These are phyloP conservation scores for Cranoglanis bouderius DNA, from an alignment of 2,113 vertebrate genomes.

Conservation along the genomic window DNA sequence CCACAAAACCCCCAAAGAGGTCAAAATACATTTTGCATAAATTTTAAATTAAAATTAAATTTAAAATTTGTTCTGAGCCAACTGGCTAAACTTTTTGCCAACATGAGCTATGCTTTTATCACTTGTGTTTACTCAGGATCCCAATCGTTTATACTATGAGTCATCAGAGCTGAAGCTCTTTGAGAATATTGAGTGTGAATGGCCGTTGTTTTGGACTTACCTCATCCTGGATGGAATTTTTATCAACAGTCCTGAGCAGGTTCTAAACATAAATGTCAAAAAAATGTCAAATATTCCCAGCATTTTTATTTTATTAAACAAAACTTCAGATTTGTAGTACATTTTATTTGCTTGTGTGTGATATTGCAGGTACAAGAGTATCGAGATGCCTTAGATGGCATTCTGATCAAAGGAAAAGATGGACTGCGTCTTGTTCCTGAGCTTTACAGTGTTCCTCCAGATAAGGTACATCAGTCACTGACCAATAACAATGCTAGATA, in stretches of 20 bases:
- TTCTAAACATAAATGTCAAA: conserved; percentile 48
- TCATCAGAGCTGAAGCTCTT: conserved; percentile 94
- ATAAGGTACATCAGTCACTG: conserved; percentile 71
- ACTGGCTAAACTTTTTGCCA: background rate
- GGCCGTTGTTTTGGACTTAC: conserved; percentile 97
- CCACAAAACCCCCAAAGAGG: conserved; percentile 93
- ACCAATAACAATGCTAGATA: background rate
- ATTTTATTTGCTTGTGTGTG: background rate
- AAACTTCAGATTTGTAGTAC: background rate
- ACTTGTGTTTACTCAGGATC: conserved; percentile 74
- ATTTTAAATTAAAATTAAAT: background rate
- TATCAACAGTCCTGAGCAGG: conserved; percentile 87
- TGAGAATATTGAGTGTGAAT: conserved; percentile 97
- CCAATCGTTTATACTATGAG: conserved; percentile 87
- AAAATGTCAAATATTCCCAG: background rate
- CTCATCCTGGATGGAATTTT: conserved; percentile 95
- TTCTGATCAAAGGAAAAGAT: conserved; percentile 89
- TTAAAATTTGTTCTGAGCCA: background rate
- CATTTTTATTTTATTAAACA: background rate
- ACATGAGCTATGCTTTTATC: background rate
- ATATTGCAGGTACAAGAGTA: conserved; percentile 88
- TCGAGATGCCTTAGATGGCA: conserved; percentile 86
- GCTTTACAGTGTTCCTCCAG: conserved; percentile 88
- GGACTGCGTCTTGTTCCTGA: conserved; percentile 86
- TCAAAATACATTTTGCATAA: conserved; percentile 51